Base-by-base conservation (phyloP, 1,140 invertebrate genomes). In the Trichogramma pretiosum region DNA sequence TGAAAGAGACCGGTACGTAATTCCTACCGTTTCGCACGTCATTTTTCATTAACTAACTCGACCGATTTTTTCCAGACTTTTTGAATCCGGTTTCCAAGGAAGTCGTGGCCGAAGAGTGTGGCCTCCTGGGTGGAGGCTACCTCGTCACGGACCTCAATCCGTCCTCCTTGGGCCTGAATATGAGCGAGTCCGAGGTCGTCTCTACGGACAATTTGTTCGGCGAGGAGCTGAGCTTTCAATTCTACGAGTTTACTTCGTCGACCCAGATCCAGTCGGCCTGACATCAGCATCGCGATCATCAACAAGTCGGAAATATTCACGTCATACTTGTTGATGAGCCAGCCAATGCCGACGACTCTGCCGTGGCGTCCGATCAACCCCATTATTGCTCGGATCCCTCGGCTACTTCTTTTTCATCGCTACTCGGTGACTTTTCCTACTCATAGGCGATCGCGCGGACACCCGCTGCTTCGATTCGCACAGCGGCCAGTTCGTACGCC, bases 31-130 rank as follows among this genome's bases (percentile, higher is more conserved):
- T n/a, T 5, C 3, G 22, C 5, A 17, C 40, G 7, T 37, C 17
- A 36, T 46, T 23, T 33, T 18, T n/a, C 23, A 26, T 22, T 39
- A 14, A 24, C 4, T n/a, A 26, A 46, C n/a, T 47, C 19, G n/a
- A 28, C 2, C 32, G 8, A 36, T 46, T 22, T 26, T 37, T 65
- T 61, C 19, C 58, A 78, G 77, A 77, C 56, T 79, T 80, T 51
- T 59, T 80, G 22, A 75, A 77, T 56, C 73, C 77, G 40, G 71
- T 79, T 9, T 71, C 76, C 2, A 77, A 76, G 56, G 72, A 78
- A 53, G 68, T 76, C 22, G 68, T 78, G 0, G 75, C 76, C 2
- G 72, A 77, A 52, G 78, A 80, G 56, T 79, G 76, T 47, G 77
- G 78, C 9, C 57, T 73, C 1, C 62, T 72, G 5, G 64, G 65